Evolutionary conservation across 1,140 invertebrate species (phyloP).

Genomic region (Geopemphigus sp.): DNA sequence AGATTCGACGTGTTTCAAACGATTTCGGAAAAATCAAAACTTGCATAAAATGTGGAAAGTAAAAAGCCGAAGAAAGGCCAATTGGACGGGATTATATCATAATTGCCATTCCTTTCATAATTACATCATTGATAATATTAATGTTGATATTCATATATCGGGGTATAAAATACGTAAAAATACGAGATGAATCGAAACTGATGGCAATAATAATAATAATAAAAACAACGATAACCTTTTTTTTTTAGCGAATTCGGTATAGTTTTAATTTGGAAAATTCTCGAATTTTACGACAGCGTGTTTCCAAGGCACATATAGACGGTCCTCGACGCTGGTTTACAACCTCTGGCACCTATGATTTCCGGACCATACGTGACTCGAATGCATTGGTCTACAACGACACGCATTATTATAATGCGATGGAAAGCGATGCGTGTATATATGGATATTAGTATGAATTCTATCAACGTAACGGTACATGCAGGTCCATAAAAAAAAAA

Average conservation of each 20-base stretch:
- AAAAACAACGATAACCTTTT: slow-evolving; percentile 11
- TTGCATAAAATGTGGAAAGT: too few relatives aligned
- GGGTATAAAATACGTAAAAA: background rate
- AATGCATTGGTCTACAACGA: background rate
- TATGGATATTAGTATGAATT: slow-evolving; percentile 4
- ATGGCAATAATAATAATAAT: background rate
- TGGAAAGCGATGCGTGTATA: background rate
- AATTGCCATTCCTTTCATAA: too few relatives aligned
- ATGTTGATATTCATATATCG: too few relatives aligned
- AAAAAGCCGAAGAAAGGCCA: too few relatives aligned
- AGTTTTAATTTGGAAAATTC: background rate
- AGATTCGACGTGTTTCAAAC: too few relatives aligned
- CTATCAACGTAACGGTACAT: background rate
- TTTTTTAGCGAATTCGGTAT: background rate
- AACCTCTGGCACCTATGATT: slow-evolving; percentile 6
- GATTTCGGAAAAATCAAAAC: too few relatives aligned
- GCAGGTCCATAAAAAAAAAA: background rate
- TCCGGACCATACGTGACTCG: slow-evolving; percentile 11
- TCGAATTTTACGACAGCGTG: background rate
- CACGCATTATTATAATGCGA: slow-evolving; percentile 29
- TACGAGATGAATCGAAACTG: background rate
- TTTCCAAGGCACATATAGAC: background rate
- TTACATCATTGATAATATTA: too few relatives aligned
- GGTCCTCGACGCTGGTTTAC: background rate
- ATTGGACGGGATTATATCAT: too few relatives aligned